Conservation (phyloP, 1,140 invertebrate species). For the Tetragnatha versicolor region DNA sequence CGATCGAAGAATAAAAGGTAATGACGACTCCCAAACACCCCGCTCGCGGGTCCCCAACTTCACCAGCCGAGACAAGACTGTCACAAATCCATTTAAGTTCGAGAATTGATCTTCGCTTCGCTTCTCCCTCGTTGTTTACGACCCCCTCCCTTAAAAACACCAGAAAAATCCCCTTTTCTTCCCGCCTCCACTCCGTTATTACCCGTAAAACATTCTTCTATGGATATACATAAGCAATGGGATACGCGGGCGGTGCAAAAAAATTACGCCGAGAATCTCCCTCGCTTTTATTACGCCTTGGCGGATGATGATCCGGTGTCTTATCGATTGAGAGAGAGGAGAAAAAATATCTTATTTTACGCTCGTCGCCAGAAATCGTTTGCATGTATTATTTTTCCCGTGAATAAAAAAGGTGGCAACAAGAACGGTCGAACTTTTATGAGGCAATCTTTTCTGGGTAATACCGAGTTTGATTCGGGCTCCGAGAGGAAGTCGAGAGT, state of each 20-base stretch:
- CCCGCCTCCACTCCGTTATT: not conserved
- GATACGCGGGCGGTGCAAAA: not conserved
- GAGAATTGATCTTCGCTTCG: slow-evolving; percentile 4
- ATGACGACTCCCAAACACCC: not conserved
- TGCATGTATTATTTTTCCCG: slow-evolving; percentile 26
- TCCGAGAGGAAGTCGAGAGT: slow-evolving; percentile 16
- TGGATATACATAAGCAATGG: slow-evolving; percentile 3
- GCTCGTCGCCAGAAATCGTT: slow-evolving; percentile 12
- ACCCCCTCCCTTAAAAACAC: not conserved
- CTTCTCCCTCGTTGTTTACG: slow-evolving; percentile 6
- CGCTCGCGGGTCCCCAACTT: not conserved
- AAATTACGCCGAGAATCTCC: not conserved
- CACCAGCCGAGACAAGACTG: not conserved
- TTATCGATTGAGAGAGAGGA: too few species aligned
- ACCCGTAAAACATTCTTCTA: not conserved
- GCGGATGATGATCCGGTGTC: too few species aligned
- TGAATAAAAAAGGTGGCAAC: not conserved
- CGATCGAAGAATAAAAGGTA: not conserved
- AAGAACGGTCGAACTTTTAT: slow-evolving; percentile 9
- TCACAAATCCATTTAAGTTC: slow-evolving; percentile 43
- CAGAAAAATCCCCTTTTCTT: slow-evolving; percentile 2
- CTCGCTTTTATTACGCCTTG: slow-evolving; percentile 15
- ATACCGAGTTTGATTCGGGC: slow-evolving; percentile 1
- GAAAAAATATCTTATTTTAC: slow-evolving; percentile 18
- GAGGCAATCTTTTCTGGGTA: slow-evolving; percentile 8